phyloP scores from a whole-genome alignment of 2,113 vertebrate genomes.

The Candoia aspera region DNA sequence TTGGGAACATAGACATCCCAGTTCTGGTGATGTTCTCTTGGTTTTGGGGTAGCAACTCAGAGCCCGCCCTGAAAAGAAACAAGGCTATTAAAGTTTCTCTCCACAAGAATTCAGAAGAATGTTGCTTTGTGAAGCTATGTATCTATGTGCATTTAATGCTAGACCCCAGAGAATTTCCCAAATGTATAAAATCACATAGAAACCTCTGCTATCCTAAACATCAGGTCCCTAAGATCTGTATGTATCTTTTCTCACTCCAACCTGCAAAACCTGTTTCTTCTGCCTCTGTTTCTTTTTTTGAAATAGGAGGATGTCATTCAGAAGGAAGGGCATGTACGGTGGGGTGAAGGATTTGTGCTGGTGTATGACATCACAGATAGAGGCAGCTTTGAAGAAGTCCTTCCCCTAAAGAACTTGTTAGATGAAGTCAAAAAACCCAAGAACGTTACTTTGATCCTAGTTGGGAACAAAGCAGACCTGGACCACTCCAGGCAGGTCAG shows the following conservation, averaged over 20 bases:
- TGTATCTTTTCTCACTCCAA: background rate
- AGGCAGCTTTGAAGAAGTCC: conserved; percentile 93
- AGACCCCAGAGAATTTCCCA: background rate
- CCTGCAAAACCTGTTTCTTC: background rate
- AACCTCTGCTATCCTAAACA: background rate
- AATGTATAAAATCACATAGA: background rate
- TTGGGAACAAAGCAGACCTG: conserved; percentile 97
- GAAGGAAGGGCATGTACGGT: conserved; percentile 92
- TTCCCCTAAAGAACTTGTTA: conserved; percentile 85
- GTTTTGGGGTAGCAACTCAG: background rate
- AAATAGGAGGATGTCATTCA: conserved; percentile 91
- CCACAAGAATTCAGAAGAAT: background rate
- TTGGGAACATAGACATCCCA: background rate
- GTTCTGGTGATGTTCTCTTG: background rate
- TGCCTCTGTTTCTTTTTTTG: conserved; percentile 35
- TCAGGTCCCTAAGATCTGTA: background rate
- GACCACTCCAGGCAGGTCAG: conserved; percentile 92
- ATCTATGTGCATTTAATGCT: background rate
- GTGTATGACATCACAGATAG: conserved; percentile 98
- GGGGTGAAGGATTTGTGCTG: conserved; percentile 93
- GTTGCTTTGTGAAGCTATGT: background rate
- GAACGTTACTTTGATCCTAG: conserved; percentile 90
- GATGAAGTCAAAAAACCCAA: conserved; percentile 96
- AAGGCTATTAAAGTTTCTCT: background rate
- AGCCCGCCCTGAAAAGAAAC: background rate